Evolutionary conservation across 2,797 vertebrate species (phyloP), one percentile per base, ranked within the genome.

Genomic region (Sylvilagus floridanus): DNA sequence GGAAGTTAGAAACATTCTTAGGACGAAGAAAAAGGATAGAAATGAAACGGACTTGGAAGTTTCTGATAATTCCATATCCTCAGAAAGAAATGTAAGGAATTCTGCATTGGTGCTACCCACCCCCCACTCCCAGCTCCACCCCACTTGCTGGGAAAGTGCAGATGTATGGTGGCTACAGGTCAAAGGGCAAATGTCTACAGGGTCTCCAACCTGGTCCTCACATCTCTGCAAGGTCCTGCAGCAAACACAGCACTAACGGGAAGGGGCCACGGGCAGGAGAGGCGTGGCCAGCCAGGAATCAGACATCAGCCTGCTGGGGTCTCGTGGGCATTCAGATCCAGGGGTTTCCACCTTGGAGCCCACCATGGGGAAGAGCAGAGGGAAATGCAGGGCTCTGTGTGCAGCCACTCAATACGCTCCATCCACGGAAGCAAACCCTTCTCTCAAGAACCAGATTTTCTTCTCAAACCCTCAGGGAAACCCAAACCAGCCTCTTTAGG

Each of bases 141-240:
- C 50, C 2, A 21, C 19, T 21, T 90, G n/a, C 78, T 57, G 19
- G 60, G 30, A 66, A 77, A 83, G 26, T 65, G 83, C 47, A 68
- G 71, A 90, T 84, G 66, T 11, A 19, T 7, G 60, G 66, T 32
- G 50, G 72, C 71, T 19, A 10, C 0, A 93, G 77, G 68, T 71
- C 63, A 72, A 88, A 94, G 83, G 75, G 71, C 71, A 91, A 62
- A 83, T 24, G 9, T 28, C 89, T 73, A 4, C 17, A 42, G 30
- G 4, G 30, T 30, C 7, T 54, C 57, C 60, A 35, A 24, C 26
- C 60, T 50, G 11, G 19, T 71, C 82, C 84, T 88, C 8, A 13
- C 11, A 28, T 62, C 19, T 75, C 16, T 28, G 26, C 21, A 78
- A 78, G 3, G 1, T 32, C 37, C 66, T 68, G 68, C 26, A 28